These are phyloP conservation scores for Gadus chalcogrammus DNA, from an alignment of 2,113 vertebrate genomes.

Conservation along the genomic window DNA sequence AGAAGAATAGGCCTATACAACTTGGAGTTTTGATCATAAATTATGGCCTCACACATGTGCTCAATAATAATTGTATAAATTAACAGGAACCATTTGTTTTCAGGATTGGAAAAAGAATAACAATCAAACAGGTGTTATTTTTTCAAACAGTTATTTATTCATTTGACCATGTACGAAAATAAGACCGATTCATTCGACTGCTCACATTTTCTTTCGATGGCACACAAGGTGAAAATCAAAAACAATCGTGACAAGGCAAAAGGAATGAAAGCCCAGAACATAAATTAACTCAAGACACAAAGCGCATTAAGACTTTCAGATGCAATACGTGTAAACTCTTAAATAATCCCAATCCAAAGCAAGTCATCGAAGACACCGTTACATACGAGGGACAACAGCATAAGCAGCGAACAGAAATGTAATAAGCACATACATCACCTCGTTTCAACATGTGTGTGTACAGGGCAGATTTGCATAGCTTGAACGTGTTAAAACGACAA, in stretches of 20 bases:
- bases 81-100: neutral
- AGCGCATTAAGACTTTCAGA: slow-evolving; percentile 46
- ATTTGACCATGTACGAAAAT: slow-evolving; percentile 74
- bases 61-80: neutral
- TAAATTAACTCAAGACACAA: slow-evolving; percentile 18
- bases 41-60: too few species aligned
- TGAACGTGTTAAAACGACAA: slow-evolving; percentile 56
- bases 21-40: too few species aligned
- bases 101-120: neutral
- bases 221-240: slow-evolving; percentile 75
- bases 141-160: slow-evolving; percentile 66
- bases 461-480: slow-evolving; percentile 74
- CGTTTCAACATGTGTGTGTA: slow-evolving; percentile 51
- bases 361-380: slow-evolving; percentile 31
- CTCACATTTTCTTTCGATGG: slow-evolving; percentile 69
- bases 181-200: slow-evolving; percentile 70
- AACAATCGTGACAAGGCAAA: slow-evolving; percentile 66
- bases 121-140: slow-evolving; percentile 15
- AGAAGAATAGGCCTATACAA: too few species aligned
- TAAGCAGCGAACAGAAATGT: slow-evolving; percentile 26
- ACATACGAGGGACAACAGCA: slow-evolving; percentile 33
- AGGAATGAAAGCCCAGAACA: slow-evolving; percentile 29
- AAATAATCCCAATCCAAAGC: slow-evolving; percentile 11
- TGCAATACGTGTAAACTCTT: slow-evolving; percentile 42
- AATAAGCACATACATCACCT: slow-evolving; percentile 5